Base-by-base conservation (phyloP, 1,140 invertebrate species). In the Brachionus paranguensis region DNA sequence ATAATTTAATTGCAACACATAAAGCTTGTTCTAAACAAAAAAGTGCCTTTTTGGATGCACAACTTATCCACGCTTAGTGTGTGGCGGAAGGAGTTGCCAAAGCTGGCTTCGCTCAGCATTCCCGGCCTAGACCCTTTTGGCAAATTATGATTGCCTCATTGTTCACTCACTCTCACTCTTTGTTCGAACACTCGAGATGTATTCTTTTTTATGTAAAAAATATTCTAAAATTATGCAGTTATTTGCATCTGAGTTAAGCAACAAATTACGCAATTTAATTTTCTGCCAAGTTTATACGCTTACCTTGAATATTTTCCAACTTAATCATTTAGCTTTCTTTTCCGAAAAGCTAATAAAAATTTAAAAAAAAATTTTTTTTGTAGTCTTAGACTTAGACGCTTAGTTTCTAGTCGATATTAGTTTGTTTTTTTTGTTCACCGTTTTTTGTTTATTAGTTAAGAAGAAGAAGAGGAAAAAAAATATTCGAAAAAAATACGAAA, bases 361-460 rank as follows among this genome's bases (percentile, higher is more conserved):
- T 43, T 27, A 29, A 43, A 79, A 55, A 45, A n/a, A n/a, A n/a
- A 27, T n/a, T 29, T 20, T 41, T 74, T 74, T 68, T 64, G 78
- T 64, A 81, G 33, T 81, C 64, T 81, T 81, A 81, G 78, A 81
- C 78, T 81, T 81, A 81, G 78, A 81, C 78, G 37, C 37, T 81
- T 81, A 81, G 78, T 81, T 81, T 81, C 78, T 81, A 81, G 78
- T 81, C 78, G 78, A 68, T 72, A 72, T 76, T 76, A 76, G 72
- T 76, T 76, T 76, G 72, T 76, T 76, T 50, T 72, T 72, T 72
- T 72, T 43, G 68, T 72, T 72, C 68, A 72, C 41, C 33, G 68
- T 72, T 72, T 72, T 76, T 76, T 76, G 45, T 81, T 81, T 64
- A 68, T 81, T 81, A 81, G 37, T 81, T 81, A 53, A 79, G 47